Base-by-base conservation (phyloP, 1,140 invertebrate genomes). In the Neodiprion lecontei region DNA sequence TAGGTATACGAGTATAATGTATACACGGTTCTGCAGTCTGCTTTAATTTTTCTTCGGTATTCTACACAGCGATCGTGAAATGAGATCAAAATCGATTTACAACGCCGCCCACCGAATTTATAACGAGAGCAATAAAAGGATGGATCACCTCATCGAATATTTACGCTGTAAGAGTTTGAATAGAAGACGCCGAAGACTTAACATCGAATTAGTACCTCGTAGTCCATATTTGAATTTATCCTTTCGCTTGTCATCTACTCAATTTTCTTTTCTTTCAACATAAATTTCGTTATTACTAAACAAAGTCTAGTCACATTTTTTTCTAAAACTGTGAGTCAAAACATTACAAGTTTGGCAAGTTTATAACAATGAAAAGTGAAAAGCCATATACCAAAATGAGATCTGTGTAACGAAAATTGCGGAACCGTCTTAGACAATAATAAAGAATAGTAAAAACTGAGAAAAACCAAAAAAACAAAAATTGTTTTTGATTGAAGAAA, bases 1-100 rank as follows among this genome's bases (percentile, higher is more conserved):
- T 61, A 67, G 68, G 50, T 47, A n/a, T 70, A 67, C 48, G 74
- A 74, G 65, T 49, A 74, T 76, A 49, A 40, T 71, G 72, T n/a
- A 17, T 48, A 48, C 11, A 65, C 75, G 65, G 69, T 50, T 48
- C 66, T n/a, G 10, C 11, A 47, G 75, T 76, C 72, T 71, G 72
- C 74, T 69, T 72, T 72, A 70, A 66, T 67, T 11, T 72, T 61
- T 47, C 69, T 49, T 9, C 72, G 28, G 61, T 14, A 17, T 7
- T 1, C 17, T 65, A 14, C 17, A 65, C 61, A 14, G 61, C 17
- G 12, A 65, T 65, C 61, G 17, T 65, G 17, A 65, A 65, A 65
- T 7, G 12, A 17, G 17, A 14, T 65, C 7, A 14, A 65, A 14
- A 65, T 5, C 61, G 61, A 65, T 65, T 14, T 14, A 17, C 17